Conservation (phyloP, 2,888 invertebrate genomes). For the Xestia sexstrigata region DNA sequence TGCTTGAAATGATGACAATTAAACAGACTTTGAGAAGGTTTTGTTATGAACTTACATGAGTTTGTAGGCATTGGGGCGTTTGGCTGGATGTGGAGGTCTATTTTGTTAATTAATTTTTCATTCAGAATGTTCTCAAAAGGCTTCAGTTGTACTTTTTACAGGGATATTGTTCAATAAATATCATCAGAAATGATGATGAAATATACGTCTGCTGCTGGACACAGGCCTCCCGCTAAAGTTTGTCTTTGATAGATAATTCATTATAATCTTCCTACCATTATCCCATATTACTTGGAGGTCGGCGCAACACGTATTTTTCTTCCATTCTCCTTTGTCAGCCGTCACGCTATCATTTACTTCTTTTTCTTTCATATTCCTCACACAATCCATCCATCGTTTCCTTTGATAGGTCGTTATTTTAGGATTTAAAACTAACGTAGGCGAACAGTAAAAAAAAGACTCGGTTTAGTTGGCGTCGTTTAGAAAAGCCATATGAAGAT, state of each 20-base stretch:
- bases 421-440: background rate
- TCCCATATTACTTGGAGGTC: no score
- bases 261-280: no score
- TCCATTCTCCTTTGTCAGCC: no score
- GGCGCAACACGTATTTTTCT: no score
- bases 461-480: background rate
- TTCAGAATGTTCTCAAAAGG: background rate
- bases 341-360: no score
- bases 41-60: conserved; percentile 28
- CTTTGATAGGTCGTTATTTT: background rate
- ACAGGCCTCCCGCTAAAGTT: background rate
- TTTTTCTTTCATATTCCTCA: no score
- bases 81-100: background rate
- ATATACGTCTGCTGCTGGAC: background rate
- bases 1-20: conserved; percentile 72
- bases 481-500: background rate
- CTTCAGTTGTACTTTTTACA: background rate
- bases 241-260: background rate
- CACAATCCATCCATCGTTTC: background rate
- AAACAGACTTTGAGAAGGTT: conserved; percentile 67
- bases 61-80: conserved; percentile 26
- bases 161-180: background rate
- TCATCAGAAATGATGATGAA: no score
- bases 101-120: background rate
- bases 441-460: background rate